Conservation (phyloP, 2,888 invertebrate species). For the Hartigia nigra region DNA sequence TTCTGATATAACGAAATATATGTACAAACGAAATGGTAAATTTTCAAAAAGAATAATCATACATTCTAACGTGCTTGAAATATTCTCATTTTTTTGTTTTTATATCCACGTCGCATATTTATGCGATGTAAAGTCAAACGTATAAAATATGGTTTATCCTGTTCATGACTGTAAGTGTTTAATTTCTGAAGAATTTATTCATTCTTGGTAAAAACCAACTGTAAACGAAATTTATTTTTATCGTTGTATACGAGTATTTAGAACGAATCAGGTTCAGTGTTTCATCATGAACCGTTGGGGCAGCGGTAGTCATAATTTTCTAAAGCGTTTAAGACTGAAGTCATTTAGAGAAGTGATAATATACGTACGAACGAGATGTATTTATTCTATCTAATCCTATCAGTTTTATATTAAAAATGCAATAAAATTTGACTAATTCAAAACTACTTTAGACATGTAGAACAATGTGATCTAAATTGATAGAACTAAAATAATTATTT, state of each 20-base stretch:
- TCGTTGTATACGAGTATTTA: not conserved
- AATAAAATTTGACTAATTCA: not conserved
- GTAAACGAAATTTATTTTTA: not conserved
- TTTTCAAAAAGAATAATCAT: not conserved
- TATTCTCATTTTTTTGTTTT: not conserved
- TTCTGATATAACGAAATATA: not conserved
- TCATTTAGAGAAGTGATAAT: not conserved
- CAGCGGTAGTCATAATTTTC: not conserved
- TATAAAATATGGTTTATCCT: not conserved
- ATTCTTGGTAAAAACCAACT: not conserved
- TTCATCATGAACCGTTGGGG: not conserved
- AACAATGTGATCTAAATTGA: not conserved
- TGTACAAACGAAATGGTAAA: not conserved
- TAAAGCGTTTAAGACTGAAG: slow-evolving; percentile 1
- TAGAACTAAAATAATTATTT: not conserved
- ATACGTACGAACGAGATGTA: not conserved
- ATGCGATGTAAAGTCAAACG: not conserved
- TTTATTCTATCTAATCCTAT: not conserved
- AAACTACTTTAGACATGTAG: not conserved
- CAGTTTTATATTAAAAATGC: not conserved
- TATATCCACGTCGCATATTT: not conserved
- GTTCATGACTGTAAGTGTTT: not conserved
- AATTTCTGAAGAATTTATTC: not conserved
- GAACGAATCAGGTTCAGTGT: not conserved
- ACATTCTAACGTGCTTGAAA: not conserved